Evolutionary conservation across 2,888 invertebrate species (phyloP), one percentile per base, ranked within the genome.

Genomic region (Hydroisotoma schaefferi): DNA sequence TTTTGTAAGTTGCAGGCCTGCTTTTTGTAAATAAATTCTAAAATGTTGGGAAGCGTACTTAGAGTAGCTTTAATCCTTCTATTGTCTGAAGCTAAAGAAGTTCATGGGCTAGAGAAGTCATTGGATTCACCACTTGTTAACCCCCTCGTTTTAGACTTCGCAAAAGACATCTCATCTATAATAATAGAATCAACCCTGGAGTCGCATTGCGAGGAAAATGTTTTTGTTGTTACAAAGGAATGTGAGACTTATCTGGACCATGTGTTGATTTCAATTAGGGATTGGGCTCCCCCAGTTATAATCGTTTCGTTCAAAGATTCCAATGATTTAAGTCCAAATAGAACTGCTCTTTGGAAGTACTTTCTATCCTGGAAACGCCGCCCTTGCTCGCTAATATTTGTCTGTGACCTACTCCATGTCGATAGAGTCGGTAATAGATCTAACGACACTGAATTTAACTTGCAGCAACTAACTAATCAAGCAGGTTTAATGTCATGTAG

Each of bases 181-280:
- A 12, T 62, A 5, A 52, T 55, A 10, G 69, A 69, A 54, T 58
- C 69, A 2, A 65, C 61, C 26, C 40, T 69, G 22, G 53, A 60
- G 25, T 69, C 69, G 1, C 57, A 57, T 22, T 69, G 69, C 46
- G 61, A 67, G 6, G 61, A 59, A 12, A 67, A 61, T 27, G 59
- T 62, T 1, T 61, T 65, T 18, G 57, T 69, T 58, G 38, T 43
- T 1, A 55, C 67, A 0, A 44, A 43, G 22, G 61, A 38, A 8
- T 69, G 67, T 46, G 38, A 54, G 48, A 55, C 63, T 29, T 60
- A 60, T 46, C 44, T 67, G 8, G 62, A 56, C 40, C 57, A 55
- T 27, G 56, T 57, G 18, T 25, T 63, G 12, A n/a, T 44, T 6
- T 51, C 61, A 2, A 20, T 67, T 6, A 63, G 59, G 22, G 27